Evolutionary conservation across 2,888 invertebrate genomes (phyloP).

Genomic region (Cryptocephalus moraei): DNA sequence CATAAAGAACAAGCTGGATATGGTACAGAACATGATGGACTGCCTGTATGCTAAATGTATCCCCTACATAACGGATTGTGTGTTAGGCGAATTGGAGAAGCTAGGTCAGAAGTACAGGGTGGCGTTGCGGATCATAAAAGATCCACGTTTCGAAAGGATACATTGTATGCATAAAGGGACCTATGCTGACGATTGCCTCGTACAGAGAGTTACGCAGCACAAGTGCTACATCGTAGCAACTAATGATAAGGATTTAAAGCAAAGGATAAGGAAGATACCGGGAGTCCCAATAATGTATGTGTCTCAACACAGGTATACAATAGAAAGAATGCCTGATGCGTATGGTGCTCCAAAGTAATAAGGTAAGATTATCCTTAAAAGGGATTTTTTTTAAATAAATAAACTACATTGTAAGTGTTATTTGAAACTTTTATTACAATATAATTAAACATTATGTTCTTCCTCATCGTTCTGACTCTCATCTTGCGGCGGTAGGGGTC

Average conservation of each 20-base stretch:
- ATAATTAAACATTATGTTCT: neutral
- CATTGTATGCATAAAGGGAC: conserved; percentile 94
- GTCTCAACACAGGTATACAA: conserved; percentile 82
- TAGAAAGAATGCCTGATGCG: conserved; percentile 98
- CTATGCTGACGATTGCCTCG: conserved; percentile 97
- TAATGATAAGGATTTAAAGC: conserved; percentile 93
- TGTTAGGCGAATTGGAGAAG: conserved; percentile 94
- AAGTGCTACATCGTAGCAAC: conserved; percentile 99
- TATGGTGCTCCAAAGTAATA: conserved; percentile 76
- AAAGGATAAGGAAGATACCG: conserved; percentile 92
- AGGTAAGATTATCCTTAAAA: conserved; percentile 10
- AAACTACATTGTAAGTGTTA: neutral
- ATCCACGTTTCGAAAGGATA: conserved; percentile 85
- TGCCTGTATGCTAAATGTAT: conserved; percentile 97
- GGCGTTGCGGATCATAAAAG: conserved; percentile 88
- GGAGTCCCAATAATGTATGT: conserved; percentile 99
- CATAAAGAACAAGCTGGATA: conserved; percentile 94
- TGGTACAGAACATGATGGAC: conserved; percentile 97
- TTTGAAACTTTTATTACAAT: neutral
- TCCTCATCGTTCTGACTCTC: conserved; percentile 11
- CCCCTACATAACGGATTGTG: conserved; percentile 97
- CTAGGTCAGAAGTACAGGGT: conserved; percentile 90
- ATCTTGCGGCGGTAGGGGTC: conserved; percentile 19
- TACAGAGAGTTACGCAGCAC: conserved; percentile 92
- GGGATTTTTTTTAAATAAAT: neutral